phyloP scores from a whole-genome alignment of 2,888 invertebrate genomes.

The Ametastegia equiseti region DNA sequence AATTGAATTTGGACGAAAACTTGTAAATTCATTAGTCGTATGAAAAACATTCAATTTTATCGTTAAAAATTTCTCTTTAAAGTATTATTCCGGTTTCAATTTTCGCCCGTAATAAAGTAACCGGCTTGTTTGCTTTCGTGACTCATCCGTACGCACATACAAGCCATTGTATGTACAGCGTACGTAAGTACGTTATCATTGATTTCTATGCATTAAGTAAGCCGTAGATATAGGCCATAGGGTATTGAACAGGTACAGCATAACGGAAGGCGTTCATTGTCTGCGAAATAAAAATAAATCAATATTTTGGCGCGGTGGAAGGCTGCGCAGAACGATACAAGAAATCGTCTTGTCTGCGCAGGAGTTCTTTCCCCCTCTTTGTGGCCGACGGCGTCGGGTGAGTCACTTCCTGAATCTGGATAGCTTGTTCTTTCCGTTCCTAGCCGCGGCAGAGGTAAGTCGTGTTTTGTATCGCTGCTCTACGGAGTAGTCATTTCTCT shows the following conservation, averaged over 20 bases:
- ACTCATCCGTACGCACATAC: no score
- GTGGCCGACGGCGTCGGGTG: constrained; percentile 21
- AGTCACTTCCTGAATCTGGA: constrained; percentile 60
- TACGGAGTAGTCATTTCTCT: constrained; percentile 1
- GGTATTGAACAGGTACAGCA: not conserved
- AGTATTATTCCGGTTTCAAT: no score
- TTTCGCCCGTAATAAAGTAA: no score
- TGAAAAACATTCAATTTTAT: no score
- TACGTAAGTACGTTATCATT: no score
- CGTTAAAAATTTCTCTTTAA: no score
- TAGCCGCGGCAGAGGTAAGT: constrained; percentile 69
- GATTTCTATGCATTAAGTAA: not conserved
- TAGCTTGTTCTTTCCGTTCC: constrained; percentile 69
- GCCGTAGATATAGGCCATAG: no score
- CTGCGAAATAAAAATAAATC: not conserved
- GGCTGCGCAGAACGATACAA: not conserved
- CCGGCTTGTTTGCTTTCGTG: no score
- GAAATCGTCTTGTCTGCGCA: constrained; percentile 48
- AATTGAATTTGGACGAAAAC: no score
- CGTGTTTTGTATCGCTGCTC: constrained; percentile 3
- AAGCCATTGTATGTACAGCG: no score
- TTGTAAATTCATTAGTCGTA: no score
- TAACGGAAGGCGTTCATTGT: not conserved
- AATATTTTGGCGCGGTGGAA: not conserved
- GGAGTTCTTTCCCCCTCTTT: constrained; percentile 13